Percentiles rank a stretch among this genome's conserved stretches.
These are phyloP conservation scores for Carcina quercana DNA, from an alignment of 2,888 invertebrate species.

Conservation along the genomic window DNA sequence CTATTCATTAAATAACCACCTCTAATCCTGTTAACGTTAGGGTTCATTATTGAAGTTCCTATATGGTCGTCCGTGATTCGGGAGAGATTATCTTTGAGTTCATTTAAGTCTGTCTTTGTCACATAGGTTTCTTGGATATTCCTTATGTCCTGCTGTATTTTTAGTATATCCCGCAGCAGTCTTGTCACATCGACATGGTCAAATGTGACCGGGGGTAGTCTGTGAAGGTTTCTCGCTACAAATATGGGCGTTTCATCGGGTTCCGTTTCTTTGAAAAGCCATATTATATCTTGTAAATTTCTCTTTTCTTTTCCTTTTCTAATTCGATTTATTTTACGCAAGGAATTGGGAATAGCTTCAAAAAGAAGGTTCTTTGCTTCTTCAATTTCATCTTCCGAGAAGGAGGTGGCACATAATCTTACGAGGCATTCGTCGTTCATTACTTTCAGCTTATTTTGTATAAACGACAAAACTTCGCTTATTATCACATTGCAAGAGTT, in stretches of 20 bases:
- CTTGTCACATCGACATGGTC: constrained; percentile 12
- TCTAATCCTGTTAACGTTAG: not conserved
- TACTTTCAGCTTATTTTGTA: constrained; percentile 17
- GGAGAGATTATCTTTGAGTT: not conserved
- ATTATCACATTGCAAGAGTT: constrained; percentile 8
- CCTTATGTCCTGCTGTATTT: not conserved
- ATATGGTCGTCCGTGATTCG: not conserved
- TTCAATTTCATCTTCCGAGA: constrained; percentile 13
- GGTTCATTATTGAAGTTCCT: too few relatives aligned
- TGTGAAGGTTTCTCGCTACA: constrained; percentile 11
- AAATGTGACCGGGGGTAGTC: constrained; percentile 9
- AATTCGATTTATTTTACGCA: constrained; percentile 4
- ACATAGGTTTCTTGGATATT: not conserved
- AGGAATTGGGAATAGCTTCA: constrained; percentile 7
- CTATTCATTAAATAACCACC: constrained; percentile 2
- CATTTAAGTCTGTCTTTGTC: not conserved
- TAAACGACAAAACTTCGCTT: constrained; percentile 7
- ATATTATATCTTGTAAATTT: constrained; percentile 10
- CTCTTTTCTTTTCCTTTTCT: constrained; percentile 10
- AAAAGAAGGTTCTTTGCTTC: constrained; percentile 14
- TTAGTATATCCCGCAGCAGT: constrained; percentile 10
- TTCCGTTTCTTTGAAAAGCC: constrained; percentile 8
- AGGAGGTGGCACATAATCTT: constrained; percentile 13
- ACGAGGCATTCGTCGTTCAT: constrained; percentile 14
- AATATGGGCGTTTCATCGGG: constrained; percentile 9